These are phyloP conservation scores for Xestia xanthographa DNA, from an alignment of 2,888 invertebrate genomes.

Conservation along the genomic window DNA sequence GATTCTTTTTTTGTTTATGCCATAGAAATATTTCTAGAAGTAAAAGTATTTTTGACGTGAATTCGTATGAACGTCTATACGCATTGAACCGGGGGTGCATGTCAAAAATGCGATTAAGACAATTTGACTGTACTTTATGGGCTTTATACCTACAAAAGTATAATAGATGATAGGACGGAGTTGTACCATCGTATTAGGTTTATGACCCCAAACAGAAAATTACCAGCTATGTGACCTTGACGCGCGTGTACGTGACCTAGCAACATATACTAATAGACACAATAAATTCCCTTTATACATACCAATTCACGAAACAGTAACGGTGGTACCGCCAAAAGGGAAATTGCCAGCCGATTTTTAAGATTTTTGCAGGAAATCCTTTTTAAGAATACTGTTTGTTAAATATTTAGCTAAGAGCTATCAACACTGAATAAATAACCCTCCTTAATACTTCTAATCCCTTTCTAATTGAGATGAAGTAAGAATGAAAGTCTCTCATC, in stretches of 20 bases:
- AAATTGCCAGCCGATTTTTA: background rate
- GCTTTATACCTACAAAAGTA: background rate
- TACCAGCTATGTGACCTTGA: too few relatives aligned
- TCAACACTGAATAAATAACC: slow-evolving; percentile 29
- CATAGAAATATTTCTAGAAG: background rate
- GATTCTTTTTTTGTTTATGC: background rate
- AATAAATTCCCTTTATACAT: background rate
- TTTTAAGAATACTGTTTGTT: background rate
- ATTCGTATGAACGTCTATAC: background rate
- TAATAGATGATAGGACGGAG: background rate
- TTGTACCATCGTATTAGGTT: background rate
- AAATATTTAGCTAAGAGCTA: slow-evolving; percentile 2
- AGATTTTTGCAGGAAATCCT: background rate
- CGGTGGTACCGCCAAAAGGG: too few relatives aligned
- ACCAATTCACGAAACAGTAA: background rate
- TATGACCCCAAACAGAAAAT: background rate
- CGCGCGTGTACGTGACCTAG: too few relatives aligned
- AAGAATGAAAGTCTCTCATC: slow-evolving; percentile 13
- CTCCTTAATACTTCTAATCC: slow-evolving; percentile 9
- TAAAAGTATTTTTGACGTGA: background rate
- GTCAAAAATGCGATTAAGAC: background rate
- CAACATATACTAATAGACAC: too few relatives aligned
- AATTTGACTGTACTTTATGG: background rate
- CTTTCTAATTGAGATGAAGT: slow-evolving; percentile 33
- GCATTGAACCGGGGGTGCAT: background rate